Base-by-base conservation (phyloP, 2,888 invertebrate genomes). In the Erebia ligea region DNA sequence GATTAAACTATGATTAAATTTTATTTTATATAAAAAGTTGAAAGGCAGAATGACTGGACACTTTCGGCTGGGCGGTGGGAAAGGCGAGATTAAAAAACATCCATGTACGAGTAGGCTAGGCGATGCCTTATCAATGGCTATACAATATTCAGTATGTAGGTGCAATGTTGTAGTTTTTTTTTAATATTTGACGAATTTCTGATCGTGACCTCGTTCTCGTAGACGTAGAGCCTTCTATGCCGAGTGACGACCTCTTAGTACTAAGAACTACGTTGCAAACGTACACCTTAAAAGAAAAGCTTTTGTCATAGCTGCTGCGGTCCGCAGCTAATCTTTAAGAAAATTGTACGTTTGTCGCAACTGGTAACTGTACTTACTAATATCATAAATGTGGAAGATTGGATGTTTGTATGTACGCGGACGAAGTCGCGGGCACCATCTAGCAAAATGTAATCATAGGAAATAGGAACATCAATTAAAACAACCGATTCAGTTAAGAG, bases 1-100 rank as follows among this genome's bases (percentile, higher is more conserved):
- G 91, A 91, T 91, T 89, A 87, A 85, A 86, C 78, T 87, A 83
- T 91, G 91, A 91, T 91, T 91, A 91, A 90, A 90, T 88, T 90
- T 88, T 79, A 79, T 80, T 77, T 77, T 73, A 77, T 75, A 78
- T 76, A 82, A 82, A 81, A 82, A 82, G 84, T 87, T 83, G 79
- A 77, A 77, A 79, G 76, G 71, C 76, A 74, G 77, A 82, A 87
- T 91, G 91, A 91, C 88, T 78, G 79, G 81, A 88, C 86, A 76
- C 75, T 88, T 88, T 81, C 82, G 75, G 75, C 76, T 81, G 86
- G 88, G 87, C 86, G 82, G 83, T 84, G 86, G 84, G 82, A 82
- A 81, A 78, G 82, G 79, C 74, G 77, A 75, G 76, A 82, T 78
- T 77, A 77, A 84, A 79, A 80, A 73, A 71, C 68, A 42, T 72